Conservation (phyloP, 1,140 invertebrate species). For the Pseudomyrmex dendroicus region DNA sequence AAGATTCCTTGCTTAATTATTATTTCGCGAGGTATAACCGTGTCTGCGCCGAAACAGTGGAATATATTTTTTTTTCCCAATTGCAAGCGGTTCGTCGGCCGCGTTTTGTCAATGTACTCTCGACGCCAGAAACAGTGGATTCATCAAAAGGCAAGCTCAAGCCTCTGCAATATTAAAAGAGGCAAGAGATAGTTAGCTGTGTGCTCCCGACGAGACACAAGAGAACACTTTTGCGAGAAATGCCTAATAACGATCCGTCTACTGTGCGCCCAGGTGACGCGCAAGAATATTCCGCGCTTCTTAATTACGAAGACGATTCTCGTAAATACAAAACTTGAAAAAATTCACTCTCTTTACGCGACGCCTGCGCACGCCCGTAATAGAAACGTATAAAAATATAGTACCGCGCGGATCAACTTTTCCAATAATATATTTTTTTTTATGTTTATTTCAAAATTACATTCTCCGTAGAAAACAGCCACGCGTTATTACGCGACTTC, state of each 20-base stretch:
- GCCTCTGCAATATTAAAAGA: constrained; percentile 58
- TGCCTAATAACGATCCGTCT: constrained; percentile 33
- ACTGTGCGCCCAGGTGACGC: background rate
- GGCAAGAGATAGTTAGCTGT: constrained; percentile 18
- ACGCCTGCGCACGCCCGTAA: too few relatives aligned
- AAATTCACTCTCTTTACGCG: background rate
- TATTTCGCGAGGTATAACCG: background rate
- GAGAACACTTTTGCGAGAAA: constrained; percentile 3
- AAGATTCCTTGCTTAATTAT: background rate
- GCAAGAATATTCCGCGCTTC: constrained; percentile 19
- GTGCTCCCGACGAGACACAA: background rate
- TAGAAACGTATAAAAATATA: too few relatives aligned
- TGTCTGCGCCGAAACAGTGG: background rate
- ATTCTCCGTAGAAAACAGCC: background rate
- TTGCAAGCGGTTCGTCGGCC: background rate
- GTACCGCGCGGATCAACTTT: too few relatives aligned
- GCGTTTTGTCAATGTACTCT: constrained; percentile 37
- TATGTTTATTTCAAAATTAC: background rate
- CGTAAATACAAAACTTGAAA: background rate
- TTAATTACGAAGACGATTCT: constrained; percentile 38
- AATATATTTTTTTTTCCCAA: constrained; percentile 26
- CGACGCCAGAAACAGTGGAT: constrained; percentile 60
- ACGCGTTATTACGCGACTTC: too few relatives aligned
- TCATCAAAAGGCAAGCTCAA: constrained; percentile 66
- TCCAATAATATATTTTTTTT: too few relatives aligned